Conservation (phyloP, 2,797 vertebrate genomes). For the Luscinia luscinia region DNA sequence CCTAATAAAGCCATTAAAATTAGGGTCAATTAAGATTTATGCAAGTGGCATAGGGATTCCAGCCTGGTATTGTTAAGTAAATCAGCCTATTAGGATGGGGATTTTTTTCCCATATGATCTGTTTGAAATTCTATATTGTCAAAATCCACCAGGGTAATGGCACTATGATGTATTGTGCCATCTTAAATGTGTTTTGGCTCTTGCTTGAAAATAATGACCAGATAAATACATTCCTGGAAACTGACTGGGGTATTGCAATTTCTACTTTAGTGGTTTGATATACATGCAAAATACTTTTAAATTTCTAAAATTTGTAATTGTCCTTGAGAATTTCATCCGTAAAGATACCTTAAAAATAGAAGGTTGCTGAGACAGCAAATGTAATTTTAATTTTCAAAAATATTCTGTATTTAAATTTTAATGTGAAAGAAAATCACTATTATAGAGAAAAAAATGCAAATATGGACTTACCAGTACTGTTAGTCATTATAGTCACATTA, state of each 20-base stretch:
- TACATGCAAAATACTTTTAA: neutral
- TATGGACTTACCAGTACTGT: neutral
- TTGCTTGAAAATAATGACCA: neutral
- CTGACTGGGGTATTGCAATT: neutral
- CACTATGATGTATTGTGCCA: neutral
- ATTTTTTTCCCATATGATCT: neutral
- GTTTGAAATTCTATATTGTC: neutral
- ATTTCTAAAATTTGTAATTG: neutral
- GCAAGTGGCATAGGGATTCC: neutral
- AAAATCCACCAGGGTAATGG: neutral
- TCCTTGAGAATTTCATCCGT: neutral
- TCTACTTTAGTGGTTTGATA: neutral
- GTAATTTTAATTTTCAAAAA: neutral
- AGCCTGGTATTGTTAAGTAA: neutral
- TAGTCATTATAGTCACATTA: neutral
- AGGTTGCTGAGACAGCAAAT: neutral
- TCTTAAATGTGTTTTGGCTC: neutral
- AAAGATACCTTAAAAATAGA: neutral
- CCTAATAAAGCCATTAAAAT: slow-evolving; percentile 23
- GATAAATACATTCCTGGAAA: neutral
- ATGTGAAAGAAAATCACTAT: neutral
- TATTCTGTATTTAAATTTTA: neutral
- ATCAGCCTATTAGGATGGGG: neutral
- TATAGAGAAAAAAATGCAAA: neutral
- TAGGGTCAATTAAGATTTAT: neutral